Evolutionary conservation across 2,888 invertebrate genomes (phyloP), one percentile per base, ranked within the genome.

Genomic region (Oxycera nigricornis): DNA sequence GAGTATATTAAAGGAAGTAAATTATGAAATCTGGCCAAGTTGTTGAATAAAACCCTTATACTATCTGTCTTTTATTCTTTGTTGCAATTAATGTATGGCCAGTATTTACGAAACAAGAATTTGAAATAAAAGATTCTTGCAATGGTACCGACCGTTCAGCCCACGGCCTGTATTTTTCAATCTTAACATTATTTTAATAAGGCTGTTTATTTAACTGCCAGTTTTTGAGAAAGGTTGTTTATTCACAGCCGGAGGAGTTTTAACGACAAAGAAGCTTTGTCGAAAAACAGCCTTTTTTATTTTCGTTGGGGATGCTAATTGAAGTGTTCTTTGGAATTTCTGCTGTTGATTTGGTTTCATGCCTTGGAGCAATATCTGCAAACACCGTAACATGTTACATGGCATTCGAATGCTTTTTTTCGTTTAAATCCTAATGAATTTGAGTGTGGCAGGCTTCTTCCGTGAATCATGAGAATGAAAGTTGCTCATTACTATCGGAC

Each of bases 121-220:
- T 61, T 61, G n/a, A 61, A 31, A 31, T 17, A 31, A 61, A 26
- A 31, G 31, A 61, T 61, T 30, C 14, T 61, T 20, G 6, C 31
- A 17, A 61, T 17, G 11, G n/a, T 61, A 7, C 20, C 31, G 28
- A 31, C 14, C 28, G 26, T 61, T 61, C 4, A 14, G 61, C 61
- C 61, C 28, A 1, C 31, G 20, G 61, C 61, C 35, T 61, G 61
- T 35, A 61, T 61, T 61, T 61, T 61, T 61, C n/a, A 61, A 61
- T 61, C 61, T 61, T 61, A 61, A 61, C 61, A 61, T 61, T n/a
- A 61, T 61, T 61, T 61, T 61, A 61, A 61, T 61, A 61, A 61
- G 61, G 61, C 35, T 61, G 31, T 61, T 61, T 61, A 61, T 61
- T 61, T 61, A 31, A 30, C 14, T 17, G 31, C 14, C 30, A 31